Base-by-base conservation (phyloP, 2,888 invertebrate genomes). In the Trissolcus japonicus region DNA sequence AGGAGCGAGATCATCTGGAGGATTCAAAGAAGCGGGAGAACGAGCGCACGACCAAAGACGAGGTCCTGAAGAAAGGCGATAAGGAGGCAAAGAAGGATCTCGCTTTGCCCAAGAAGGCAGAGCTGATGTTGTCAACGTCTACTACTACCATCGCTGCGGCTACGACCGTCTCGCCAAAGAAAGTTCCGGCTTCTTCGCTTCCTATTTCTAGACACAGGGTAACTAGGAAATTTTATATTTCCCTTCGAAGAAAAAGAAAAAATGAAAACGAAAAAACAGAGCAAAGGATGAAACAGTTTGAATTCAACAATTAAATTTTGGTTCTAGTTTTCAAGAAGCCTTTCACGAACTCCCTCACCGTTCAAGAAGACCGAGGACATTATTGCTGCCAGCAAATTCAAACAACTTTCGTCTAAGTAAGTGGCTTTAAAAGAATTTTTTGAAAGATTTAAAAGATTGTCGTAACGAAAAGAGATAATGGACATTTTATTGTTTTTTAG, bases 311-410 rank as follows among this genome's bases (percentile, higher is more conserved):
- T 19, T 9, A 17, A 51, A 11, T 63, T 56, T 72, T 16, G 46
- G 40, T 35, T 35, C 51, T 81, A 94, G 86, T 94, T 93, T 87
- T 94, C 94, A 19, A 92, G 92, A 86, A 95, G 95, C 84, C 91
- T 95, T 51, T 96, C 96, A n/a, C 92, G 95, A 79, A 96, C 95
- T 0, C 95, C 96, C 13, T 95, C 96, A 14, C 95, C 96, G 51
- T 95, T 96, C 89, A 93, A 95, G 77, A 94, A 94, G 80, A 89
- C 89, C 40, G 88, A 89, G 75, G 89, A 89, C 65, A 87, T 88
- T n/a, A 84, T 89, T 56, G 86, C 88, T 21, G 86, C 85, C 6
- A 69, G 80, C 73, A 87, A 86, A 81, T 21, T 83, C 14, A 86
- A 86, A 77, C 85, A 84, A 56, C 76, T 80, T 16, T 21, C 83